Base-by-base conservation (phyloP, 2,113 vertebrate genomes). In the Phrynosoma blainvillii region DNA sequence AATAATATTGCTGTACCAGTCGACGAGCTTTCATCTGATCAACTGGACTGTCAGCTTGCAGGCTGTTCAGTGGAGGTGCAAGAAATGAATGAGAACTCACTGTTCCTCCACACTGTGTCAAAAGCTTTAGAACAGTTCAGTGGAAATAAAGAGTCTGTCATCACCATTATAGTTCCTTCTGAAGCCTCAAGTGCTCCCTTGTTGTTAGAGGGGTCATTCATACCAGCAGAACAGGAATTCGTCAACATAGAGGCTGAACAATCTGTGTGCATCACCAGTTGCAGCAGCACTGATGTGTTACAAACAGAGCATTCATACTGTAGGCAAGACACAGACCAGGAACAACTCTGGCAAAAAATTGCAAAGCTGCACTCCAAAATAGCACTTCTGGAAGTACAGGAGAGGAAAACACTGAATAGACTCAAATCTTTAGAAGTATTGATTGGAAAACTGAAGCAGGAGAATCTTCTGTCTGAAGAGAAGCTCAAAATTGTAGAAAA, bases 251-350 rank as follows among this genome's bases (percentile, higher is more conserved):
- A 96, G 85, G 6, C 20, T 47, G 93, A 92, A 87, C 85, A 89
- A n/a, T 76, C 91, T 80, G 76, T 84, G 5, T 90, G 56, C 75
- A 79, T 91, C 70, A 87, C 85, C 65, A 21, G 85, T 7, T 92
- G 92, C 54, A 62, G 81, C 25, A 84, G 89, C 75, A 93, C 92
- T 82, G 95, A 96, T 87, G 82, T 96, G 74, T 92, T 97, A 23
- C 93, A 97, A 82, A 95, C 89, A 40, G 98, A 98, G 83, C 97
- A 98, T 94, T 98, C 98, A 0, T 98, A 98, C 92, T 98, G 97
- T 87, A 96, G 95, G 79, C 96, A 96, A 94, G 94, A 97, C 89
- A 88, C 92, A 42, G 97, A 97, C 92, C 97, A 93, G 90, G 96
- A 97, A 87, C 95, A 97, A 88, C 96, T 98, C 30, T 98, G 97